These are phyloP conservation scores for Philopotamus ludificatus DNA, from an alignment of 1,140 invertebrate species.

Conservation along the genomic window DNA sequence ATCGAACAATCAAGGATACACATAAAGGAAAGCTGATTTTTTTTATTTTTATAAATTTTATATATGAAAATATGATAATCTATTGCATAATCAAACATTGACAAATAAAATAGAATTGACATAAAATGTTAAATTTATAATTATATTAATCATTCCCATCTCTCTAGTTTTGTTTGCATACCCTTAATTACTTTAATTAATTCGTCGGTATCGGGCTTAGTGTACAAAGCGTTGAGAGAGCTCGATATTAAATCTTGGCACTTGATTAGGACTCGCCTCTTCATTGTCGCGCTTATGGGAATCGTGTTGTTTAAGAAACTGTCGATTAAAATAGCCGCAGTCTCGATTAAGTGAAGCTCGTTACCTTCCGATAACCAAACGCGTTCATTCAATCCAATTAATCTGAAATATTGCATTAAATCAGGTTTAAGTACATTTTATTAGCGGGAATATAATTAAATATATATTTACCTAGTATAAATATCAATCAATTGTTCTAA, in stretches of 20 bases:
- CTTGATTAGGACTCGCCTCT: slow-evolving; percentile 62
- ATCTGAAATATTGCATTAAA: slow-evolving; percentile 50
- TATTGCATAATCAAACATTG: background rate
- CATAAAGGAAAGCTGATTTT: too few relatives aligned
- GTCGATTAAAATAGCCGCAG: slow-evolving; percentile 64
- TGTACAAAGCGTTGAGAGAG: slow-evolving; percentile 65
- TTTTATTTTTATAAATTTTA: too few relatives aligned
- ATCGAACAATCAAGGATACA: too few relatives aligned
- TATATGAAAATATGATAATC: background rate
- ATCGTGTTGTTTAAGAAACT: slow-evolving; percentile 57
- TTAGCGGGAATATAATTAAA: slow-evolving; percentile 11
- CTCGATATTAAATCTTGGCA: slow-evolving; percentile 67
- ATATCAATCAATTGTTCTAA: slow-evolving; percentile 71
- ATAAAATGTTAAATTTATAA: background rate
- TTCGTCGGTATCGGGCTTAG: slow-evolving; percentile 62
- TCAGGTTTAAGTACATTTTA: background rate
- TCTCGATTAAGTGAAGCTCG: slow-evolving; percentile 73
- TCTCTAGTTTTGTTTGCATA: slow-evolving; percentile 48
- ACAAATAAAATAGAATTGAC: too few relatives aligned
- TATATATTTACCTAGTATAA: slow-evolving; percentile 61
- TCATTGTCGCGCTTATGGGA: slow-evolving; percentile 55
- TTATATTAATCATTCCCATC: slow-evolving; percentile 37
- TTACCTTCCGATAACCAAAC: slow-evolving; percentile 75
- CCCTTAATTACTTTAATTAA: slow-evolving; percentile 47
- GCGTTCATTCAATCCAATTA: slow-evolving; percentile 72